Base-by-base conservation (phyloP, 2,888 invertebrate species). In the Megamerina dolium region DNA sequence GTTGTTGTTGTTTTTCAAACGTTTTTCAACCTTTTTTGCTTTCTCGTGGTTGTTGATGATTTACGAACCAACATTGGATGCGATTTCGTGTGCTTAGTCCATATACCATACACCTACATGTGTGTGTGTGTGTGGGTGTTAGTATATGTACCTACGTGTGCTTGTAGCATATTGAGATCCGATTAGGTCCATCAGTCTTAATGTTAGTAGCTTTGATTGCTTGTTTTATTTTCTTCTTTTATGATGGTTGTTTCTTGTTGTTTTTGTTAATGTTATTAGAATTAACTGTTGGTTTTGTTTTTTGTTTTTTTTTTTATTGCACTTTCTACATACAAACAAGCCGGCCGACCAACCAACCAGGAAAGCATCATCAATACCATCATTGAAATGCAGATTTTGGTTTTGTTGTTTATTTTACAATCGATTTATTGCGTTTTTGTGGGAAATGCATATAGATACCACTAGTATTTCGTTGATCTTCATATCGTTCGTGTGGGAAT, bases 311-410 rank as follows among this genome's bases (percentile, higher is more conserved):
- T n/a, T n/a, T n/a, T n/a, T n/a, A n/a, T n/a, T n/a, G n/a, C n/a
- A n/a, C n/a, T n/a, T n/a, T n/a, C n/a, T n/a, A n/a, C n/a, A n/a
- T n/a, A n/a, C n/a, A n/a, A n/a, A n/a, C n/a, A n/a, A n/a, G n/a
- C n/a, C n/a, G n/a, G n/a, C n/a, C n/a, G n/a, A n/a, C n/a, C n/a
- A n/a, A n/a, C n/a, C n/a, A n/a, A n/a, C n/a, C n/a, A n/a, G n/a
- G n/a, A n/a, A n/a, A n/a, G n/a, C n/a, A n/a, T n/a, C n/a, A n/a
- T n/a, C n/a, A n/a, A n/a, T n/a, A n/a, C n/a, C n/a, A n/a, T n/a
- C n/a, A 23, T 6, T 23, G 23, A 31, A 31, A 31, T 31, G 31
- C 31, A 31, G 31, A 31, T 31, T 31, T 13, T 31, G 31, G 31
- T 16, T 14, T 31, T 31, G 31, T 16, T 14, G 12, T 31, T 31